Conservation (phyloP, 2,797 vertebrate genomes). For the Poecilia picta region DNA sequence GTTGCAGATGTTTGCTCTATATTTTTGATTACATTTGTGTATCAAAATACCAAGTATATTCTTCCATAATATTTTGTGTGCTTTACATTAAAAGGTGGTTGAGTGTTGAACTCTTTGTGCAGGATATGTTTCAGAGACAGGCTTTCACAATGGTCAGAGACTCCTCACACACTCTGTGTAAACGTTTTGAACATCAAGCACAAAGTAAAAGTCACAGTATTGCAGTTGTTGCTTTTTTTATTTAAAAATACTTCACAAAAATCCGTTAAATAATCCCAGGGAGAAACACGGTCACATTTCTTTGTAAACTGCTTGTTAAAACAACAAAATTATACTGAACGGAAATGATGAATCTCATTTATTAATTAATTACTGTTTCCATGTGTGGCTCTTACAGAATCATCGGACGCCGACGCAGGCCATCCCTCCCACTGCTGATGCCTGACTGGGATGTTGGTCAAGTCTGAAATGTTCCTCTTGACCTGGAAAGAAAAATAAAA, state of each 20-base stretch:
- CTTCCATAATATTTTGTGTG: background rate
- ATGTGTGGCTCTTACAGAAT: constrained; percentile 86
- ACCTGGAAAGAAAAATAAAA: constrained; percentile 80
- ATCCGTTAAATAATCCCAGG: background rate
- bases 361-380: background rate
- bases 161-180: background rate
- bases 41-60: background rate
- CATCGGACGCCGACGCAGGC: constrained; percentile 92
- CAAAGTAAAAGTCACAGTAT: background rate
- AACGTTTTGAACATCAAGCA: background rate
- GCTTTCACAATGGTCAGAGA: background rate
- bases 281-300: background rate
- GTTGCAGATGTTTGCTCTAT: background rate
- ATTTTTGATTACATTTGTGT: background rate
- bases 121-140: background rate
- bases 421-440: constrained; percentile 98
- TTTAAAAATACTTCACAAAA: background rate
- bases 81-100: background rate
- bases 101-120: background rate
- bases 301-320: background rate
- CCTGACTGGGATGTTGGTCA: constrained; percentile 98
- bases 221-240: background rate
- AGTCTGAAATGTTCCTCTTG: constrained; percentile 95
- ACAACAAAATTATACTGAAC: background rate
- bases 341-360: background rate